Percentiles rank a stretch among this genome's conserved stretches.
Conservation (phyloP, 2,797 vertebrate genomes). For the Ataeniobius toweri region DNA sequence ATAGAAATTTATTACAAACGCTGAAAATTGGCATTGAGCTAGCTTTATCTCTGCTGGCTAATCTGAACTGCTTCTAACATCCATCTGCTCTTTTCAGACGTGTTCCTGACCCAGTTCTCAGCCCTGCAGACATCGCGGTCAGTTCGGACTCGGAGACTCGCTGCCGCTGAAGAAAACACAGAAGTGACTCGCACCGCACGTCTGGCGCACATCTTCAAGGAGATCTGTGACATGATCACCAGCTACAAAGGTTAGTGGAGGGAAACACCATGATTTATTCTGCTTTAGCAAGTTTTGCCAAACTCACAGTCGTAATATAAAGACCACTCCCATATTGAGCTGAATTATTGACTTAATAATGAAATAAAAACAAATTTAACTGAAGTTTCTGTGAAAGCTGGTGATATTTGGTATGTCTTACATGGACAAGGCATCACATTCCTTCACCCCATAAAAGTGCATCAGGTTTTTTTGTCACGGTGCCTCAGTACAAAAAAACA, state of each 20-base stretch:
- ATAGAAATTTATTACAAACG: neutral
- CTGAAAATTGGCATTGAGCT: no score
- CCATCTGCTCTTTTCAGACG: slow-evolving; percentile 80
- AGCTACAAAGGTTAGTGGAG: slow-evolving; percentile 91
- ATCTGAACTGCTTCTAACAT: neutral
- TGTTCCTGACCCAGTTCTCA: slow-evolving; percentile 99
- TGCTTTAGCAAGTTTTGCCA: neutral
- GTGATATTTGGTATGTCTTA: no score
- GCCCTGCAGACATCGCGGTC: slow-evolving; percentile 96
- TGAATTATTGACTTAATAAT: no score
- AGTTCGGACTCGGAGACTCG: slow-evolving; percentile 91
- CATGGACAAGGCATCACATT: no score
- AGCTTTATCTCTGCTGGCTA: neutral
- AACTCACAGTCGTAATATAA: neutral
- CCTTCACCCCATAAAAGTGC: no score
- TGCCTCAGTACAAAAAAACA: no score
- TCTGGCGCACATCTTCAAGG: slow-evolving; percentile 98
- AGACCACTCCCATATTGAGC: neutral
- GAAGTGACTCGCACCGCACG: slow-evolving; percentile 97
- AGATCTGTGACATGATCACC: slow-evolving; percentile 98
- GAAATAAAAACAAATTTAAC: neutral
- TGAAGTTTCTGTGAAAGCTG: neutral
- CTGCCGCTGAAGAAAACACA: slow-evolving; percentile 94
- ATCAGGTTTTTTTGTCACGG: no score
- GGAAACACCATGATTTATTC: neutral